Evolutionary conservation across 37 sponge, comb jelly and placozoan genomes (phyloP).

Genomic region (Halichondria panicea): DNA sequence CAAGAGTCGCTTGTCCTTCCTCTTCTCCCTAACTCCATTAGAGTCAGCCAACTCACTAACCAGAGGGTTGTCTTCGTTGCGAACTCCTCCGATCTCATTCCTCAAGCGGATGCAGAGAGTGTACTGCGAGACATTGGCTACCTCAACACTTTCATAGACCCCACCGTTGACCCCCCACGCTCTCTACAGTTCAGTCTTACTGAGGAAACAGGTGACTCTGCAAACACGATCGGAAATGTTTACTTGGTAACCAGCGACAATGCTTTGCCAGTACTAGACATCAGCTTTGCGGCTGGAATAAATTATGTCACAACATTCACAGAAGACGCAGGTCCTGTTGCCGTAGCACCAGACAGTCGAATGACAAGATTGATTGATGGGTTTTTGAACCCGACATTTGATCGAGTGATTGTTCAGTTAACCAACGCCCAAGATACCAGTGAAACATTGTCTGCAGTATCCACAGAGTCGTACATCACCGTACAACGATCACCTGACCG

Average conservation of each 20-base stretch:
- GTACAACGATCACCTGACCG: not conserved
- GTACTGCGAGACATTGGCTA: slow-evolving; percentile 50
- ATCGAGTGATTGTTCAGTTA: slow-evolving; percentile 17
- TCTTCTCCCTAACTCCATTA: slow-evolving; percentile 19
- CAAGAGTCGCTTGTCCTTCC: slow-evolving; percentile 43
- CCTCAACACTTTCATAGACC: slow-evolving; percentile 32
- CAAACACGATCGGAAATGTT: slow-evolving; percentile 32
- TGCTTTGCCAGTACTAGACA: slow-evolving; percentile 42
- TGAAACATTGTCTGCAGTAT: slow-evolving; percentile 20
- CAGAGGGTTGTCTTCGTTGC: not conserved
- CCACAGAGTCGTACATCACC: slow-evolving; percentile 16
- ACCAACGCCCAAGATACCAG: slow-evolving; percentile 15
- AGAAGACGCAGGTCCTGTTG: slow-evolving; percentile 49
- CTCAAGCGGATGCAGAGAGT: slow-evolving; percentile 20
- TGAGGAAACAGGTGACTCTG: slow-evolving; percentile 10
- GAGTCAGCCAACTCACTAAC: not conserved
- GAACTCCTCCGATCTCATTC: slow-evolving; percentile 5
- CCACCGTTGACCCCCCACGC: slow-evolving; percentile 11
- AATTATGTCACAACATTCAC: slow-evolving; percentile 28
- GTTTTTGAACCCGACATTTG: slow-evolving; percentile 28
- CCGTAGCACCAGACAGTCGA: not conserved
- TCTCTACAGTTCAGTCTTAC: slow-evolving; percentile 28
- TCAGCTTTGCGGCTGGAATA: slow-evolving; percentile 28
- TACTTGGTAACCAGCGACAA: slow-evolving; percentile 34
- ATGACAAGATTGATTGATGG: slow-evolving; percentile 9